Base-by-base conservation (phyloP, 1,140 invertebrate genomes). In the Calycopis cecrops region DNA sequence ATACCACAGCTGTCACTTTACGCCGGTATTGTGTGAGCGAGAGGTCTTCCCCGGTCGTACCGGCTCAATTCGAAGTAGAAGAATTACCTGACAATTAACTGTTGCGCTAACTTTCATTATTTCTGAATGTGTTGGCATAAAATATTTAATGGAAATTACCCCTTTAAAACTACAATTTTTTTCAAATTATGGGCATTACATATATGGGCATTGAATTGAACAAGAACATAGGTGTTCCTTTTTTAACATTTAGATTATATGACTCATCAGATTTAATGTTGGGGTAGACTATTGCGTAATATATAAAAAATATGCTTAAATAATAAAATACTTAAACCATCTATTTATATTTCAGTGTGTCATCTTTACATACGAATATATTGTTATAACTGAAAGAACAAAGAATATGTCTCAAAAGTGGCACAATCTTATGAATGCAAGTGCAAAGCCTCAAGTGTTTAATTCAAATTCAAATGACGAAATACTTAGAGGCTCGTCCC, bases 361-460 rank as follows among this genome's bases (percentile, higher is more conserved):
- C 9, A 57, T 85, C 11, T 58, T 83, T 7, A 65, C 79, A 44
- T 83, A 79, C 53, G 76, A 80, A 40, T 82, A 71, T 12, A 79
- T 63, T 40, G 59, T 67, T 12, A 61, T 70, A 9, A 55, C 57
- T 4, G 63, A 66, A 55, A 69, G 44, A 37, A 47, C 60, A 54
- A 69, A 35, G 52, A 63, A 18, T 60, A 60, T 17, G 48, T 48
- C 35, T 11, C 35, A 63, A n/a, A 71, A 66, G 37, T 85, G 78
- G 79, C 48, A 70, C 10, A 67, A 60, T 14, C 48, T 79, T 1
- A 73, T 78, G 51, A 85, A 83, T 48, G 60, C 67, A 14, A 74
- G 61, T 8, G 47, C 52, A 11, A 67, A 71, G 21, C 37, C 51
- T 4, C 14, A 62, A 12, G 55, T 56, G 1, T 78, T 79, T 21